Evolutionary conservation across 2,888 invertebrate species (phyloP), one percentile per base, ranked within the genome.

Genomic region (Drosophila lacicola): DNA sequence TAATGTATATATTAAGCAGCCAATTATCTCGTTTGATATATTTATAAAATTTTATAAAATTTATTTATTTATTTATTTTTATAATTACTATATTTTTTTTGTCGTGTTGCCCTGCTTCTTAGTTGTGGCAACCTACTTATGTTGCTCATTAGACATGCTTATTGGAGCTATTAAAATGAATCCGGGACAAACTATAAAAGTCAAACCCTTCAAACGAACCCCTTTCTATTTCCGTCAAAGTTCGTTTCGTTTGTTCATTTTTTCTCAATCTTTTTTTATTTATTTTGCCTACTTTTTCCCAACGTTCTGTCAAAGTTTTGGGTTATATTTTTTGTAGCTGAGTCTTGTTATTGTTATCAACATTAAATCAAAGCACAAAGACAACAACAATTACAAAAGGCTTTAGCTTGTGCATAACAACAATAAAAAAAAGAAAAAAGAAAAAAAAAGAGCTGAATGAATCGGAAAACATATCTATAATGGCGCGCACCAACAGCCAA

Each of bases 181-280:
- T 91, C 89, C 29, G 82, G 89, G 77, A 76, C 88, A 65, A 90
- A 89, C 90, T 90, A 91, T 89, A 85, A 90, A 89, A 87, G 71
- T 81, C 78, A 82, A 90, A 76, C 70, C 80, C 70, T 80, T 69
- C 50, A 39, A 14, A 2, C 19, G 2, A 75, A 78, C 62, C 53
- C 62, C 64, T 66, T 33, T 29, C 39, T 13, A 11, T 34, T 34
- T 34, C 39, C n/a, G 70, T 70, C 67, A 80, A 80, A 80, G 57
- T 74, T 81, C 83, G 37, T 65, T 70, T 63, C 45, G 41, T 50
- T 69, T 65, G 33, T 29, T 42, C n/a, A 14, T 53, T 56, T 72
- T 51, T 61, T 17, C 37, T 10, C 33, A 14, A 25, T 19, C 9
- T 45, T 17, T 39, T 19, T 51, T 53, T 39, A 2, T 0, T 36